Percentiles rank a stretch among this genome's conserved stretches.
These are phyloP conservation scores for Circaetus gallicus DNA, from an alignment of 2,113 vertebrate genomes.

Conservation along the genomic window DNA sequence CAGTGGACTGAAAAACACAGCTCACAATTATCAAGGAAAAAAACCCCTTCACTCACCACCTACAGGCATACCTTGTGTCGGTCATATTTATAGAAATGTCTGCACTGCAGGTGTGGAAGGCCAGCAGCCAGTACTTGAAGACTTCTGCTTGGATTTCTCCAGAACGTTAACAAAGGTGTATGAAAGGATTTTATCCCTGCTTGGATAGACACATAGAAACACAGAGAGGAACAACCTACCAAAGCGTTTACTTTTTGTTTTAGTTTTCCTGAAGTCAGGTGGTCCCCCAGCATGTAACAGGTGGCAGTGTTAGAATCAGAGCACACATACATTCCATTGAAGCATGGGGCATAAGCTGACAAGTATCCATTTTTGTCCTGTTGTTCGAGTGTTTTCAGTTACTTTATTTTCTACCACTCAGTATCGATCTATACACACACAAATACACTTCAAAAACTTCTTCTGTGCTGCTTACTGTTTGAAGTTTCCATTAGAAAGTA, in stretches of 20 bases:
- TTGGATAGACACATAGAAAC: background rate
- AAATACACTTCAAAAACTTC: background rate
- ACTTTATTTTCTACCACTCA: background rate
- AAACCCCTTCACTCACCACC: background rate
- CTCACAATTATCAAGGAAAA: background rate
- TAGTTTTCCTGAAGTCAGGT: background rate
- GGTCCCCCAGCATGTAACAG: background rate
- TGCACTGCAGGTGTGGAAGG: background rate
- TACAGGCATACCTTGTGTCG: background rate
- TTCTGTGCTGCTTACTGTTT: background rate
- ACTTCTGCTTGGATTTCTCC: background rate
- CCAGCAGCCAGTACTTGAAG: background rate
- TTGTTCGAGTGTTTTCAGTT: background rate
- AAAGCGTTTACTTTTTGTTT: background rate
- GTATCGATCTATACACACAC: background rate
- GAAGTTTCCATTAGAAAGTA: background rate
- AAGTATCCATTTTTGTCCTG: background rate
- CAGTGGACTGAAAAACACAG: background rate
- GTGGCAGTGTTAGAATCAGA: background rate
- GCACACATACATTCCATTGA: background rate
- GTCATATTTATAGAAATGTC: background rate
- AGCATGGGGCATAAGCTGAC: background rate
- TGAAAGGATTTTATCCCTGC: background rate
- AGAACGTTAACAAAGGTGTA: background rate
- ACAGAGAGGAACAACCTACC: background rate